These are phyloP conservation scores for Timandra comae DNA, from an alignment of 2,888 invertebrate genomes.

Conservation along the genomic window DNA sequence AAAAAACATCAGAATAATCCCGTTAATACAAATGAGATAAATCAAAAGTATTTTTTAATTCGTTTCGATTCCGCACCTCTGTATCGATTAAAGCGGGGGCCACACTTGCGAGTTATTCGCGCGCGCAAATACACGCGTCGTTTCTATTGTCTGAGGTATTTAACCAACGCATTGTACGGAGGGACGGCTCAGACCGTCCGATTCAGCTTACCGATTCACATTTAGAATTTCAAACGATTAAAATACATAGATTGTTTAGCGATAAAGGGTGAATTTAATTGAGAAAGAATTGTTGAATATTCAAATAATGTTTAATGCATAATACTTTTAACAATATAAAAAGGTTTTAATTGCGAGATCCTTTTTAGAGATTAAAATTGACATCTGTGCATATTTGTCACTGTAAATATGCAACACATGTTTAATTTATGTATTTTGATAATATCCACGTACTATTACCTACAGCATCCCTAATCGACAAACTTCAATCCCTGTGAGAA, in stretches of 20 bases:
- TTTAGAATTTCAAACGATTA: constrained; percentile 40
- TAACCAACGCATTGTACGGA: constrained; percentile 44
- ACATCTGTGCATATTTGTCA: no score
- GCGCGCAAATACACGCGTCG: constrained; percentile 46
- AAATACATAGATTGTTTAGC: constrained; percentile 40
- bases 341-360: no score
- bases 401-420: no score
- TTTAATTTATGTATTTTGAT: no score
- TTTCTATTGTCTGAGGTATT: constrained; percentile 46
- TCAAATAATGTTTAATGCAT: no score
- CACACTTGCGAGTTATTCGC: constrained; percentile 38
- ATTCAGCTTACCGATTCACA: constrained; percentile 25
- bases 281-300: constrained; percentile 16
- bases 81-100: constrained; percentile 28
- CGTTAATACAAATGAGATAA: no score
- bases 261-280: constrained; percentile 19
- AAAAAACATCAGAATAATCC: no score
- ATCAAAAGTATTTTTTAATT: no score
- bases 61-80: constrained; percentile 15
- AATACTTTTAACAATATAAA: no score
- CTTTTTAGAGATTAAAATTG: no score
- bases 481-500: background rate
- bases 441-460: no score
- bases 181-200: constrained; percentile 16
- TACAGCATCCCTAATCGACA: no score